Base-by-base conservation (phyloP, 2,113 vertebrate genomes). In the Leptocoma aspasia region DNA sequence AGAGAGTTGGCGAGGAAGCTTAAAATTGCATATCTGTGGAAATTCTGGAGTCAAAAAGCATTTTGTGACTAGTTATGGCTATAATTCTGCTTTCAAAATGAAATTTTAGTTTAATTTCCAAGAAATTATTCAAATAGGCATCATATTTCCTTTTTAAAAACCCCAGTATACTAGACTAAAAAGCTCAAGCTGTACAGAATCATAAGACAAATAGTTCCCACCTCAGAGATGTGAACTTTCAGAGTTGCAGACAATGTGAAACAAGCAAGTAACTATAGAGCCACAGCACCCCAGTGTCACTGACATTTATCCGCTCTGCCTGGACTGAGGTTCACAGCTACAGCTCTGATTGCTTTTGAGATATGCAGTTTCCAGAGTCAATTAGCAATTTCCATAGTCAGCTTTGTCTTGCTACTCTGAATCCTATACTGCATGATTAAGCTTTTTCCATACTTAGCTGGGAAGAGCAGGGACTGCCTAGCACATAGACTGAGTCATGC, bases 281-380 rank as follows among this genome's bases (percentile, higher is more conserved):
- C 39, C 50, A 44, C 49, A 20, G 47, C 53, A 80, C 17, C 19
- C 42, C 23, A 21, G 42, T 86, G 59, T 72, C 82, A 69, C 9
- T 82, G 71, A 77, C 90, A 90, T 80, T 78, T 71, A 93, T 86
- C 75, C 1, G 16, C 65, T 76, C 69, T 79, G 73, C 70, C 78
- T 33, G 37, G n/a, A 65, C 24, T 41, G 56, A 61, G 59, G 66
- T 70, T 88, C 87, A 70, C 50, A 52, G 78, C 63, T 47, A 41
- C 87, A 63, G 59, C 73, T 96, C 71, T 47, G 92, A 95, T 90
- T 87, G 82, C 87, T 90, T 85, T 69, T 76, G 54, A 85, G 94
- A 92, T 91, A 94, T 1, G 56, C 3, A 2, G 41, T 89, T 82
- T 94, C 91, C 83, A 92, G 60, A 86, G 39, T 30, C 57, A 89